These are phyloP conservation scores for Chionomys nivalis DNA, from an alignment of 2,113 vertebrate species.

Conservation along the genomic window DNA sequence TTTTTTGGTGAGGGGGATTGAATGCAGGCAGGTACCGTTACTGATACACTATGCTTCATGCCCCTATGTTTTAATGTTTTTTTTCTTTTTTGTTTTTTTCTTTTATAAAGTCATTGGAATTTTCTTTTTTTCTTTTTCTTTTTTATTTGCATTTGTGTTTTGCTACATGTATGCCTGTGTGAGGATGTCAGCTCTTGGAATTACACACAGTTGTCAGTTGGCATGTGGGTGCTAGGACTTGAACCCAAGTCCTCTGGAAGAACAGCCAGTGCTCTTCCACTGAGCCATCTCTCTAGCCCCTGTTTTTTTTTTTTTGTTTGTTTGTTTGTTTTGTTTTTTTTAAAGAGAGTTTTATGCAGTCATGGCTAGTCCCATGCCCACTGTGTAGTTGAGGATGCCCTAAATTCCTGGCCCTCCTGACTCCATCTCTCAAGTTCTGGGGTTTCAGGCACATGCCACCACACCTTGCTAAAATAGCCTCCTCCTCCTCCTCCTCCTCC, in stretches of 20 bases:
- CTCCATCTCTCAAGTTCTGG: neutral
- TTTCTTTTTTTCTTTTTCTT: too few species aligned
- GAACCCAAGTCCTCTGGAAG: too few species aligned
- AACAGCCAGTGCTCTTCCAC: too few species aligned
- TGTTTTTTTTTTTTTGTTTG: neutral
- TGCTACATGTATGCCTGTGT: too few species aligned
- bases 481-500: fast-evolving
- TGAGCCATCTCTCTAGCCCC: too few species aligned
- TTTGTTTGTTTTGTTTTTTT: too few species aligned
- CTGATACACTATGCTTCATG: neutral
- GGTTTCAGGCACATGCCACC: neutral
- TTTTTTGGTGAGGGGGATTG: neutral
- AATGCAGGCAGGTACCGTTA: neutral
- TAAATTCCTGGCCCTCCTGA: neutral
- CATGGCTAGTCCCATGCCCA: neutral
- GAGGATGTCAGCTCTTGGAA: too few species aligned
- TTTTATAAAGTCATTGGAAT: too few species aligned
- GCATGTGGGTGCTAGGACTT: too few species aligned
- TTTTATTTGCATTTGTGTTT: too few species aligned
- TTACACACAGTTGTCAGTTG: too few species aligned
- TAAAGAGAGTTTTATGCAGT: neutral
- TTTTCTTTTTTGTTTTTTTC: neutral
- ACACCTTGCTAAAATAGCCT: neutral
- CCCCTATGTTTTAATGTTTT: neutral
- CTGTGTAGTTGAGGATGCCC: neutral